Evolutionary conservation across 1,140 invertebrate species (phyloP).

Genomic region (Aleiodes sp.): DNA sequence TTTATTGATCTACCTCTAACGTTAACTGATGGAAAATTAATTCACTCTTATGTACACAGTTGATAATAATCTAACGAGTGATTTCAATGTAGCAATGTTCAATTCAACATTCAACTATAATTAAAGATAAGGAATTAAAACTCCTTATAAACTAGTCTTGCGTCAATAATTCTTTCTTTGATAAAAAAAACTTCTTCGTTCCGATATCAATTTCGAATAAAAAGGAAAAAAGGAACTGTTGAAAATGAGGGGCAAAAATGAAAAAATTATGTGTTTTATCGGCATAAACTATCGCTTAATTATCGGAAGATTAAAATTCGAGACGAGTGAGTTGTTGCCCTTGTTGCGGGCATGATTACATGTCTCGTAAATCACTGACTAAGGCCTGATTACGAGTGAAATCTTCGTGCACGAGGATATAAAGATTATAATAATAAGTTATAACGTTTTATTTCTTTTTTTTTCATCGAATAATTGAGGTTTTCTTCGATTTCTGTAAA

Average conservation of each 20-base stretch:
- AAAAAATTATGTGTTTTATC: slow-evolving; percentile 22
- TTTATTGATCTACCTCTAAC: slow-evolving; percentile 4
- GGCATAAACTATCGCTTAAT: slow-evolving; percentile 35
- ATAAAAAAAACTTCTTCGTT: no score
- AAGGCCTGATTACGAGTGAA: slow-evolving; percentile 34
- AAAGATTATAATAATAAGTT: slow-evolving; percentile 29
- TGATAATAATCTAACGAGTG: neutral
- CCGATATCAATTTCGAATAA: no score
- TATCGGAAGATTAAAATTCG: slow-evolving; percentile 37
- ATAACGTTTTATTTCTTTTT: no score
- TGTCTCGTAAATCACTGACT: slow-evolving; percentile 34
- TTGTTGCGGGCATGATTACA: slow-evolving; percentile 35
- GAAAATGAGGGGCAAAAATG: no score
- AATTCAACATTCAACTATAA: neutral
- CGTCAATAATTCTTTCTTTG: neutral
- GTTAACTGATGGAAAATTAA: slow-evolving; percentile 6
- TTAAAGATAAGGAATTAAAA: neutral
- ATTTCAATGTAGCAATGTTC: neutral
- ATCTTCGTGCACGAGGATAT: slow-evolving; percentile 20
- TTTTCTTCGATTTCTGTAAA: no score
- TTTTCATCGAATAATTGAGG: no score
- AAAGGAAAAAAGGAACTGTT: no score
- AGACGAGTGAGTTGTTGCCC: slow-evolving; percentile 37
- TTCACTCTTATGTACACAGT: neutral
- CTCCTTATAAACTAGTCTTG: neutral